Conservation (phyloP, 2,113 vertebrate species). For the Arvicanthis niloticus region DNA sequence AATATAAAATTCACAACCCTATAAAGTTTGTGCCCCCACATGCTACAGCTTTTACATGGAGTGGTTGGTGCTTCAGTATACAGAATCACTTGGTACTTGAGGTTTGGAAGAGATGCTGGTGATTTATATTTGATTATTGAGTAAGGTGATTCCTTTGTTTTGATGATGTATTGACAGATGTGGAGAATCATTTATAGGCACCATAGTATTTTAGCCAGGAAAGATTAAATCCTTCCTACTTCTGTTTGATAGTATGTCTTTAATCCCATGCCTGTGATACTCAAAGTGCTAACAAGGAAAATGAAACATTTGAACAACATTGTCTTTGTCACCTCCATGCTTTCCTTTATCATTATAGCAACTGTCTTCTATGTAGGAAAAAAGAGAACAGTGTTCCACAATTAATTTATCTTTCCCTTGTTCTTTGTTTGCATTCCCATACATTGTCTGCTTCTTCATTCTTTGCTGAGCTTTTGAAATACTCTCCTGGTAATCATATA, state of each 20-base stretch:
- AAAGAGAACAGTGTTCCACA: background rate
- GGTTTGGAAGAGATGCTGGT: background rate
- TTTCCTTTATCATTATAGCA: background rate
- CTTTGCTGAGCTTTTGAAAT: background rate
- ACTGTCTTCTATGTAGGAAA: background rate
- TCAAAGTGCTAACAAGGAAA: background rate
- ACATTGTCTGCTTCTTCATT: too few relatives aligned
- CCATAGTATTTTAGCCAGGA: too few relatives aligned
- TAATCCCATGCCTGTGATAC: background rate
- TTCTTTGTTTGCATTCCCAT: background rate
- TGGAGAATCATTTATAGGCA: too few relatives aligned
- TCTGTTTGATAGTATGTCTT: background rate
- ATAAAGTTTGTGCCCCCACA: background rate
- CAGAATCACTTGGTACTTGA: background rate
- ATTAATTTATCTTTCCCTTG: background rate
- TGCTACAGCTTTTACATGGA: background rate
- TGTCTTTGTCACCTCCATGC: background rate
- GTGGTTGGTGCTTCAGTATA: background rate
- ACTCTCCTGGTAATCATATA: background rate
- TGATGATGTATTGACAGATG: fast-evolving
- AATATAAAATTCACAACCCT: background rate
- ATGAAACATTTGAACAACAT: background rate
- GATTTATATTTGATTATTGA: background rate
- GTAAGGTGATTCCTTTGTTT: background rate
- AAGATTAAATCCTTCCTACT: background rate